phyloP scores from a whole-genome alignment of 1,140 invertebrate genomes.

The Calephelis nemesis region DNA sequence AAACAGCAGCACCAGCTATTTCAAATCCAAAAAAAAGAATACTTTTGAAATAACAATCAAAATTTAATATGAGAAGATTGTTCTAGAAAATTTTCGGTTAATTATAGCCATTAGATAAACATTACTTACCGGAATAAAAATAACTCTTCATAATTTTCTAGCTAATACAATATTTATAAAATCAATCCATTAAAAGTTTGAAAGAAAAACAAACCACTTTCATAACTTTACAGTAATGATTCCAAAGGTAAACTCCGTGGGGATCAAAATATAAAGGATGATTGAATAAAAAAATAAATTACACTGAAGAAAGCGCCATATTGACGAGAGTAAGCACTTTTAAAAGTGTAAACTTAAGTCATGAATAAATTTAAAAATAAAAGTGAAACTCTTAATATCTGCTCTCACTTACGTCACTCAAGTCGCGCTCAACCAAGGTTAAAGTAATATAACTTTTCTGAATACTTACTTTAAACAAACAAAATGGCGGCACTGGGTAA shows the following conservation, averaged over 20 bases:
- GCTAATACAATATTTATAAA: too few species aligned
- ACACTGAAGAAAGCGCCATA: neutral
- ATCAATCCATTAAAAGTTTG: too few species aligned
- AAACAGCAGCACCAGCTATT: too few species aligned
- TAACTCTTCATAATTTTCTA: too few species aligned
- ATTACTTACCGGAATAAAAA: too few species aligned
- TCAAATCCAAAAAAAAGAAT: too few species aligned
- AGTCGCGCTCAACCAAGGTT: neutral
- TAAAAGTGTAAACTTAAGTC: conserved; percentile 11
- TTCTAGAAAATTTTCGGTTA: too few species aligned
- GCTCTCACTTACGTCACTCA: neutral
- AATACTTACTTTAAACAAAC: conserved; percentile 8
- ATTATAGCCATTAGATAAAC: too few species aligned
- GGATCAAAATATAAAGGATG: neutral
- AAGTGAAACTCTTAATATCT: neutral
- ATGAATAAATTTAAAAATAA: conserved; percentile 16
- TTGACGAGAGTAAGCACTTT: neutral
- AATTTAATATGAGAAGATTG: too few species aligned
- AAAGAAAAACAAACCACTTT: too few species aligned
- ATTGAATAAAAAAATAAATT: conserved; percentile 3
- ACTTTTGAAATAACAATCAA: too few species aligned
- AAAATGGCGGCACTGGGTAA: neutral
- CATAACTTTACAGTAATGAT: neutral
- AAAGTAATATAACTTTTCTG: conserved; percentile 11
- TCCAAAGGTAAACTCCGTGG: neutral